Evolutionary conservation across 1,140 invertebrate genomes (phyloP).

Genomic region (Zaprionus gabonicus): DNA sequence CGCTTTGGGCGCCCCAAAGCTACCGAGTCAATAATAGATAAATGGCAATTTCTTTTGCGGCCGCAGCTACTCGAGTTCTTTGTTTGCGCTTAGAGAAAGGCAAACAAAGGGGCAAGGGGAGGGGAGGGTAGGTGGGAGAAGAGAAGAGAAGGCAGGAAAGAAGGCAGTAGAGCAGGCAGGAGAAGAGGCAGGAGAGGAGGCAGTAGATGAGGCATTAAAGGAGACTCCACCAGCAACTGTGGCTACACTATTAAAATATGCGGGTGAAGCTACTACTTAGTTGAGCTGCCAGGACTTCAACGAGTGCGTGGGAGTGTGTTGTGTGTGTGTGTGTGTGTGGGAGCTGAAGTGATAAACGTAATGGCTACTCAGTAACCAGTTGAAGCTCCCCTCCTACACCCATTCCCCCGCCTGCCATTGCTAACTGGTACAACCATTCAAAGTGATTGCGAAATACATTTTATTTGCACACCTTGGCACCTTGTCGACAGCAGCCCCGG

Average conservation of each 20-base stretch:
- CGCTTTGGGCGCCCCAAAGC: constrained; percentile 19
- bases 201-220: too few species aligned
- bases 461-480: constrained; percentile 13
- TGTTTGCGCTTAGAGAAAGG: constrained; percentile 75
- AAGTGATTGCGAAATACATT: constrained; percentile 67
- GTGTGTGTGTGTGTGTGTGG: constrained; percentile 28
- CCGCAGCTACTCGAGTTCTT: constrained; percentile 36
- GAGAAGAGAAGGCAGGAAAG: neutral
- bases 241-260: constrained; percentile 77
- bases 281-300: constrained; percentile 11
- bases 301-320: constrained; percentile 14
- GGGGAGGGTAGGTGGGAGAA: neutral
- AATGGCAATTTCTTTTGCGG: constrained; percentile 79
- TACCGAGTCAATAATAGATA: constrained; percentile 77
- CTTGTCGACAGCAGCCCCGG: neutral
- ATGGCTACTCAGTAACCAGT: constrained; percentile 56
- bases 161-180: too few species aligned
- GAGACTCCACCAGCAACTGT: constrained; percentile 39
- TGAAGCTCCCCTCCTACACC: neutral
- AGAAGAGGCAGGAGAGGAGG: too few species aligned
- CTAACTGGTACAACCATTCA: constrained; percentile 50
- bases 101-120: constrained; percentile 45
- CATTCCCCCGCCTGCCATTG: constrained; percentile 29
- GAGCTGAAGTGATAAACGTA: constrained; percentile 67
- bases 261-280: constrained; percentile 48